A percentile compares a stretch with the other conserved stretches of the same genome.
Conservation (phyloP, 2,888 invertebrate genomes). For the Selenia dentaria region DNA sequence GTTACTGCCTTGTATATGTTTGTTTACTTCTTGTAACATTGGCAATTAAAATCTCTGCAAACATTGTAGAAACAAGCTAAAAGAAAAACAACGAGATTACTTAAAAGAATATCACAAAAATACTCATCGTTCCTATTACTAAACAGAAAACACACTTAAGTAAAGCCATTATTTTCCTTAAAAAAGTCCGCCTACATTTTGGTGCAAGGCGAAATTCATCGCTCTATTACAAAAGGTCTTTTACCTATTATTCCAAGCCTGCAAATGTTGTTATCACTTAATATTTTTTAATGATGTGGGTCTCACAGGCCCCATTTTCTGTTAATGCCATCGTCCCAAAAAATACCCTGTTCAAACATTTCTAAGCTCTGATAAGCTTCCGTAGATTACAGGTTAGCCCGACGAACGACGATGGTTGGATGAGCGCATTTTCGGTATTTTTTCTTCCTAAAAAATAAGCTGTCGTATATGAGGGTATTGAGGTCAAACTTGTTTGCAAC, state of each 20-base stretch:
- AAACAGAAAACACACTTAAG: no score
- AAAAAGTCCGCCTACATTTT: no score
- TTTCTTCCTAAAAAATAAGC: no score
- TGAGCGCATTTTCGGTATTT: no score
- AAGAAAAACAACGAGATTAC: no score
- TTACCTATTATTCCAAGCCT: slow-evolving; percentile 9
- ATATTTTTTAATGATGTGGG: slow-evolving; percentile 20
- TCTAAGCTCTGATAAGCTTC: slow-evolving; percentile 17
- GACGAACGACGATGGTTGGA: background rate
- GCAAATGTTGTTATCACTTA: slow-evolving; percentile 19
- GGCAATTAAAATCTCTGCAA: background rate
- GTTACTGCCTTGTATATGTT: background rate
- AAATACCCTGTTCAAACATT: slow-evolving; percentile 16
- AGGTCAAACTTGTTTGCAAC: no score
- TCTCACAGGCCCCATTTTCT: slow-evolving; percentile 7
- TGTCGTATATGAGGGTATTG: no score
- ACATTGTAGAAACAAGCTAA: background rate
- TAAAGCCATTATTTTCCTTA: no score
- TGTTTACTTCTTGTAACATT: background rate
- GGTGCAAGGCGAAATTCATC: no score
- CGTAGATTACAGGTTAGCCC: slow-evolving; percentile 17
- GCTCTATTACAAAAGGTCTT: slow-evolving; percentile 2
- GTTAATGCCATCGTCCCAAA: slow-evolving; percentile 4
- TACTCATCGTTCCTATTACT: no score
- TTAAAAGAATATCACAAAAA: no score